Conservation (phyloP, 2,113 vertebrate genomes). For the Brachypodius melanocephalos region DNA sequence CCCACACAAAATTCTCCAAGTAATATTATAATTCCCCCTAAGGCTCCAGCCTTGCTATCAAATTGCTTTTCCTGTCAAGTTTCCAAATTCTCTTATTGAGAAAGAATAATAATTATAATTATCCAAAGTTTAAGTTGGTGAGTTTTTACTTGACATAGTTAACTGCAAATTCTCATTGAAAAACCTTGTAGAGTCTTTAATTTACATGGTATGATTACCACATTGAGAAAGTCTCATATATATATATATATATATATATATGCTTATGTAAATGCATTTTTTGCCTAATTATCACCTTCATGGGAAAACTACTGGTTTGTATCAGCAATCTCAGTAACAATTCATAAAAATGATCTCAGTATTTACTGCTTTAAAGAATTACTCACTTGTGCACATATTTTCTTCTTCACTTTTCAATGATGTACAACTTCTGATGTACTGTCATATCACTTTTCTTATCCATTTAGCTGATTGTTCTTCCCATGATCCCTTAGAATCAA, state of each 20-base stretch:
- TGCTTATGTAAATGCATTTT: not conserved
- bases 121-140: not conserved
- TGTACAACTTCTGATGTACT: not conserved
- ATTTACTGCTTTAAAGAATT: not conserved
- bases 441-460: not conserved
- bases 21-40: slow-evolving; percentile 1
- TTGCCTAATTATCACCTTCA: not conserved
- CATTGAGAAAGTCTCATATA: not conserved
- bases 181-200: not conserved
- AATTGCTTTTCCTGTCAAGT: not conserved
- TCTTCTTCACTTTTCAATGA: not conserved
- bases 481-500: not conserved
- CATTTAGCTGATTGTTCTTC: not conserved
- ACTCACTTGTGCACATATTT: not conserved
- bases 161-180: not conserved
- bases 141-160: not conserved
- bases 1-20: slow-evolving; percentile 41
- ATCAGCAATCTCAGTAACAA: not conserved
- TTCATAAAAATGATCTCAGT: not conserved
- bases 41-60: not conserved
- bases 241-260: not conserved
- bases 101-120: not conserved
- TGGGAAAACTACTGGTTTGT: not conserved
- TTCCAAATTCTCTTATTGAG: slow-evolving; percentile 4
- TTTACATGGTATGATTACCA: not conserved